Evolutionary conservation across 2,113 vertebrate genomes (phyloP), one percentile per base, ranked within the genome.

Genomic region (Arothron firmamentum): DNA sequence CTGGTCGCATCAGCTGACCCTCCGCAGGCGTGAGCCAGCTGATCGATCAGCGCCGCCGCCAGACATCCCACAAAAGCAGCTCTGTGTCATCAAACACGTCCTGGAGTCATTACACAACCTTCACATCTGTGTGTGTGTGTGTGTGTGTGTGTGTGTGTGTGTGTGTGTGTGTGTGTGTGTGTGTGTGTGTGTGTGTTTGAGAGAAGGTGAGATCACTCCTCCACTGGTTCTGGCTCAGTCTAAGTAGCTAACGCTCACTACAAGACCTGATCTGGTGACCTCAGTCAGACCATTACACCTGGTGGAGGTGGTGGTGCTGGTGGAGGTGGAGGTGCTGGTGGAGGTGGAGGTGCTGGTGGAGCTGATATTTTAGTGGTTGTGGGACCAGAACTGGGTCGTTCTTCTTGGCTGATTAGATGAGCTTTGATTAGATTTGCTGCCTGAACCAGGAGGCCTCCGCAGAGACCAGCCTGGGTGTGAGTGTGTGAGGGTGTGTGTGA

Each of bases 371-470:
- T n/a, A n/a, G n/a, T 68, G 70, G 72, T 34, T 82, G 75, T 78
- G 67, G 65, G 77, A 80, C 74, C 70, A 81, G 70, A 85, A 80
- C 21, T 79, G 72, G 81, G 81, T 87, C 79, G 73, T 49, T 65
- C 68, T 81, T 72, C 48, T 63, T 69, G 69, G 68, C 82, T 83
- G 79, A 80, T 85, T 80, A 75, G 85, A 87, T 87, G 64, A 67
- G 75, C 74, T 82, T 73, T 72, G 83, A 84, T 82, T 84, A 67
- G 79, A 71, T 80, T 60, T 62, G 72, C 62, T 8, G 69, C 66
- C 70, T 75, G 78, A 71, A 62, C 55, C 45, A 62, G 59, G 52
- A 66, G 51, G 56, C 52, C 73, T 75, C 75, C 76, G 80, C 21
- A 65, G 68, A 68, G 62, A 63, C 62, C 58, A 2, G 67, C 28